These are phyloP conservation scores for Atlantisia rogersi DNA, from an alignment of 2,113 vertebrate genomes.

Conservation along the genomic window DNA sequence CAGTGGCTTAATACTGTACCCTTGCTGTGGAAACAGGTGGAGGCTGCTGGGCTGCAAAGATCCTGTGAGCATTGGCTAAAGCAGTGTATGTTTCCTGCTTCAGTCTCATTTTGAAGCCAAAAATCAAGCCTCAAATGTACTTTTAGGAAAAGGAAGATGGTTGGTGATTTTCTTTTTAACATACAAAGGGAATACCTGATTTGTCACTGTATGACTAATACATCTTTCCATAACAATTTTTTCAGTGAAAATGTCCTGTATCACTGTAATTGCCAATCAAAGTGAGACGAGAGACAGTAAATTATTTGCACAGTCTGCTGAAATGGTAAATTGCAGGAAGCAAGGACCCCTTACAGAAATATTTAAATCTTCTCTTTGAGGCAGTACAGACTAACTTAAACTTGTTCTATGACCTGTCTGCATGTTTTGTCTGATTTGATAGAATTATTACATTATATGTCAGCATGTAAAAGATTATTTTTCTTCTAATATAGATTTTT, in stretches of 20 bases:
- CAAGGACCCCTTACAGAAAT: neutral
- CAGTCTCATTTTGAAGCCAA: neutral
- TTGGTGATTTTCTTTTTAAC: neutral
- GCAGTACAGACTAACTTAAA: neutral
- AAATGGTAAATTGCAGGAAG: slow-evolving; percentile 21
- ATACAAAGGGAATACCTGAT: slow-evolving; percentile 1
- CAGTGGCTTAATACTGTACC: no score
- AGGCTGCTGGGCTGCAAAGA: neutral
- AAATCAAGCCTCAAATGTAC: neutral
- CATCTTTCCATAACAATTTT: slow-evolving; percentile 26
- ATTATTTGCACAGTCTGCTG: slow-evolving; percentile 48
- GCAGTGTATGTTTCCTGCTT: neutral
- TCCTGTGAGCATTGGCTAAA: neutral
- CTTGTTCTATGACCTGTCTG: neutral
- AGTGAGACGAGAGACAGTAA: slow-evolving; percentile 26
- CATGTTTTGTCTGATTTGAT: slow-evolving; percentile 36
- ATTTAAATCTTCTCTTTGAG: neutral
- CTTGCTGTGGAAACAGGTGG: neutral
- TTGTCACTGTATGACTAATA: slow-evolving; percentile 25
- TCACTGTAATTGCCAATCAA: slow-evolving; percentile 58
- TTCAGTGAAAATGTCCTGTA: slow-evolving; percentile 4
- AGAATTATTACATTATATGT: slow-evolving; percentile 34
- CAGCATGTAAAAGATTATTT: slow-evolving; percentile 21
- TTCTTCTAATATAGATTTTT: slow-evolving; percentile 33
- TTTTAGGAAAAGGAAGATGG: neutral